Percentiles rank a stretch among this genome's conserved stretches.
Evolutionary conservation across 2,113 vertebrate genomes (phyloP).

Genomic region (Channa maculata): DNA sequence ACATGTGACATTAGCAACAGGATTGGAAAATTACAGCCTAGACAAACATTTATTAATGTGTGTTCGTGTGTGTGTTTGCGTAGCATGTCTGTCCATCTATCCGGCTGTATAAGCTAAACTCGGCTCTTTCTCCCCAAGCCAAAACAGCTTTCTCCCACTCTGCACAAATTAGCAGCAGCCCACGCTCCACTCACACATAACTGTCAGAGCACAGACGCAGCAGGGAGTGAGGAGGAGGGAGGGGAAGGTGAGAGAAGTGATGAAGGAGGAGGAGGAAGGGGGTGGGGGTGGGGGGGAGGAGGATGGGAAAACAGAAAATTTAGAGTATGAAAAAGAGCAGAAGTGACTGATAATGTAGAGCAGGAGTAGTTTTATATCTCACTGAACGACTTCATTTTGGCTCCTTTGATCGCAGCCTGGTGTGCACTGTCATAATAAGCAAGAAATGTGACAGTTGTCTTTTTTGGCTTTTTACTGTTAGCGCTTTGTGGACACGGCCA

Average conservation of each 20-base stretch:
- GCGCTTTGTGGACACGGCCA: constrained; percentile 33
- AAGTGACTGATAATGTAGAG: constrained; percentile 51
- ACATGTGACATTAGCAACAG: constrained; percentile 32
- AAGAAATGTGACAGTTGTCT: constrained; percentile 43
- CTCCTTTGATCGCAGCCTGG: constrained; percentile 41
- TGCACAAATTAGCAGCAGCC: constrained; percentile 83
- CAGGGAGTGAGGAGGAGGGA: constrained; percentile 74
- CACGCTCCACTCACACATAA: constrained; percentile 80
- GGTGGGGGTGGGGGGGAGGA: constrained; percentile 42
- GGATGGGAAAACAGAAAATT: constrained; percentile 35
- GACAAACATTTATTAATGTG: constrained; percentile 10
- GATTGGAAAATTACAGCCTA: constrained; percentile 21
- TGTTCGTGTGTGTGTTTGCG: constrained; percentile 22
- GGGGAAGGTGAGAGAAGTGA: constrained; percentile 74
- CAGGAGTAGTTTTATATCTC: constrained; percentile 50
- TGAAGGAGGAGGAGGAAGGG: constrained; percentile 36
- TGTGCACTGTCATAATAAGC: constrained; percentile 13
- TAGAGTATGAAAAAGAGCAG: constrained; percentile 34
- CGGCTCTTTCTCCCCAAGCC: constrained; percentile 65
- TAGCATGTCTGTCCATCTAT: constrained; percentile 40
- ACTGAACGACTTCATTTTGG: constrained; percentile 45
- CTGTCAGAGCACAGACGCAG: constrained; percentile 79
- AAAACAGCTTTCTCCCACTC: constrained; percentile 81
- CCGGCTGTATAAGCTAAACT: constrained; percentile 63
- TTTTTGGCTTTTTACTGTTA: constrained; percentile 11